Conservation (phyloP, 2,113 vertebrate genomes). For the Atrichornis clamosus region DNA sequence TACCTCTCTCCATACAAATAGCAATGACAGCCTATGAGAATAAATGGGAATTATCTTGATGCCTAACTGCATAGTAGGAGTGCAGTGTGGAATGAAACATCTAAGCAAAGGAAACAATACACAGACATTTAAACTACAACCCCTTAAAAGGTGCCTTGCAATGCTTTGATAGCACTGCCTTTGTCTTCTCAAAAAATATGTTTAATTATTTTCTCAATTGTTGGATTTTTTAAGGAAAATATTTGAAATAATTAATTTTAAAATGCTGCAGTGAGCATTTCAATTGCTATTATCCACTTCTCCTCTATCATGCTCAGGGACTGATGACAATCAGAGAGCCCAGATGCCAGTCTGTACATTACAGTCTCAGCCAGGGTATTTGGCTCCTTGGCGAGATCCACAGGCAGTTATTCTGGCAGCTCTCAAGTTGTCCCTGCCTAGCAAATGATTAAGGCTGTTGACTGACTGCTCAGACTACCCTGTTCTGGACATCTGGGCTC, state of each 20-base stretch:
- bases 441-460: not conserved
- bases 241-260: slow-evolving; percentile 11
- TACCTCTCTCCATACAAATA: not conserved
- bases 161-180: not conserved
- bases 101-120: not conserved
- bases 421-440: slow-evolving; percentile 11
- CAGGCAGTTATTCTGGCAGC: slow-evolving; percentile 25
- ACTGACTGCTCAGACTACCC: slow-evolving; percentile 4
- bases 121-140: not conserved
- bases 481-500: slow-evolving; percentile 3
- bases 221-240: not conserved
- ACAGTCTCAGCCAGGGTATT: slow-evolving; percentile 8
- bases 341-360: slow-evolving; percentile 15
- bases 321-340: not conserved
- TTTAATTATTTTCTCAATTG: not conserved
- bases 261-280: not conserved
- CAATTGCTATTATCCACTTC: not conserved
- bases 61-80: not conserved
- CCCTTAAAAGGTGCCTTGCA: not conserved
- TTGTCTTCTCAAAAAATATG: not conserved
- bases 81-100: not conserved
- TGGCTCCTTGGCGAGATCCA: slow-evolving; percentile 1
- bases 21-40: not conserved
- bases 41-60: not conserved
- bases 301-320: not conserved